phyloP scores from a whole-genome alignment of 35 echinoderm and acorn worm genomes.

The Apostichopus japonicus region DNA sequence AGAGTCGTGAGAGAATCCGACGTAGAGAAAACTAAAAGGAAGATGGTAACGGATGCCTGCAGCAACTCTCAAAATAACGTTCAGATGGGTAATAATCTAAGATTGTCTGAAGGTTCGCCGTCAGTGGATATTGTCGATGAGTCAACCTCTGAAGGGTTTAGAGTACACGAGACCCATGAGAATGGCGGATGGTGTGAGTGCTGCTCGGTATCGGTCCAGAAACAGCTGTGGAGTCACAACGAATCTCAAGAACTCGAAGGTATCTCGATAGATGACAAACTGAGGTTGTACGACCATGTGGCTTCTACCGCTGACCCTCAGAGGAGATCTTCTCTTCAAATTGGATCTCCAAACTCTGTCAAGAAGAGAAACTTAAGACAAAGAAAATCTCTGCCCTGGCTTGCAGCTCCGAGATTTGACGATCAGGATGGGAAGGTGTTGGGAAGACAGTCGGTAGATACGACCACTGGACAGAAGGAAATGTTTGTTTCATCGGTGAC shows the following conservation, averaged over 20 bases:
- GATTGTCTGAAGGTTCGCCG: neutral
- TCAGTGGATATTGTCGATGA: neutral
- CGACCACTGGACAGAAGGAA: neutral
- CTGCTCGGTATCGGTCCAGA: constrained; percentile 28
- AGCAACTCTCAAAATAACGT: too few relatives aligned
- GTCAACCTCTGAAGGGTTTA: neutral
- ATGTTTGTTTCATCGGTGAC: neutral
- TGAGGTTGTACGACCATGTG: neutral
- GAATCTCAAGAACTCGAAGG: neutral
- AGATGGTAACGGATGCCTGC: too few relatives aligned
- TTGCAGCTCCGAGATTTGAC: constrained; percentile 13
- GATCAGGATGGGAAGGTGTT: neutral
- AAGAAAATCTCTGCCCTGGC: constrained; percentile 16
- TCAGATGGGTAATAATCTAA: too few relatives aligned
- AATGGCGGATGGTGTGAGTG: constrained; percentile 2
- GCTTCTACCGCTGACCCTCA: neutral
- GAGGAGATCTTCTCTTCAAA: neutral
- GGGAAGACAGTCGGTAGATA: neutral
- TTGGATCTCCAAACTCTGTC: neutral
- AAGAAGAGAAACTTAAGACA: neutral
- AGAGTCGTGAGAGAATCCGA: too few relatives aligned
- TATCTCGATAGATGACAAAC: neutral
- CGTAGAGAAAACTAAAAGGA: too few relatives aligned
- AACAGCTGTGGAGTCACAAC: neutral
- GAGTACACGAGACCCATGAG: neutral